Percentiles rank a stretch among this genome's conserved stretches.
Evolutionary conservation across 2,113 vertebrate genomes (phyloP).

Genomic region (Heterochromis multidens): DNA sequence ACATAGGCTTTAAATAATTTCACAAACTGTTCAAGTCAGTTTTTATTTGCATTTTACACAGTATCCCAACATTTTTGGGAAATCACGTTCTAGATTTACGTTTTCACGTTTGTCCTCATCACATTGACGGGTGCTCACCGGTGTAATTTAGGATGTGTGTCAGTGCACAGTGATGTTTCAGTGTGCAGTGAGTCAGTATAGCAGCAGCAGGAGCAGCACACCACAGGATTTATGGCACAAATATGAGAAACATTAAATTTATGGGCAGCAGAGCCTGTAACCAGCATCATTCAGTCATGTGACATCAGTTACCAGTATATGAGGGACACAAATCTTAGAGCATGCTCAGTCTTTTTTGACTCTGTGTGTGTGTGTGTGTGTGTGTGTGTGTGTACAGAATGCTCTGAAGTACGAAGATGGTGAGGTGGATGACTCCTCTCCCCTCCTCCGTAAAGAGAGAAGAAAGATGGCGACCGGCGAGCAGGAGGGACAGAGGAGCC

Average conservation of each 20-base stretch:
- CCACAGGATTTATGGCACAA: background rate
- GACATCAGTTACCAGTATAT: background rate
- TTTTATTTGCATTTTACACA: background rate
- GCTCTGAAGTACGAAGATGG: slow-evolving; percentile 86
- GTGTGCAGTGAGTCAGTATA: background rate
- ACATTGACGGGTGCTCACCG: fast-evolving
- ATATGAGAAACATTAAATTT: background rate
- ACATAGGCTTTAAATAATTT: no score
- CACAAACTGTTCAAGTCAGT: no score
- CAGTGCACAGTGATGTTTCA: background rate
- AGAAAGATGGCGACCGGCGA: slow-evolving; percentile 74
- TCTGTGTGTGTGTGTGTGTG: background rate
- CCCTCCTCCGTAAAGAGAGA: slow-evolving; percentile 79
- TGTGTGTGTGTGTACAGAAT: slow-evolving; percentile 63
- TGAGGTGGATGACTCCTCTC: slow-evolving; percentile 69
- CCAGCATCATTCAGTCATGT: background rate
- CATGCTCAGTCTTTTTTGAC: background rate
- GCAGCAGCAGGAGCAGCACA: background rate
- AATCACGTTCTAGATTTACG: no score
- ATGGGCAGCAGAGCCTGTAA: background rate
- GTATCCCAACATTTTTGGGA: background rate
- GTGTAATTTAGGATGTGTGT: background rate
- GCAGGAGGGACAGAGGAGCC: slow-evolving; percentile 80
- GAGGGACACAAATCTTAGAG: background rate
- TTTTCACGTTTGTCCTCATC: no score